Evolutionary conservation across 2,888 invertebrate genomes (phyloP).

Genomic region (Drosophila tripunctata): DNA sequence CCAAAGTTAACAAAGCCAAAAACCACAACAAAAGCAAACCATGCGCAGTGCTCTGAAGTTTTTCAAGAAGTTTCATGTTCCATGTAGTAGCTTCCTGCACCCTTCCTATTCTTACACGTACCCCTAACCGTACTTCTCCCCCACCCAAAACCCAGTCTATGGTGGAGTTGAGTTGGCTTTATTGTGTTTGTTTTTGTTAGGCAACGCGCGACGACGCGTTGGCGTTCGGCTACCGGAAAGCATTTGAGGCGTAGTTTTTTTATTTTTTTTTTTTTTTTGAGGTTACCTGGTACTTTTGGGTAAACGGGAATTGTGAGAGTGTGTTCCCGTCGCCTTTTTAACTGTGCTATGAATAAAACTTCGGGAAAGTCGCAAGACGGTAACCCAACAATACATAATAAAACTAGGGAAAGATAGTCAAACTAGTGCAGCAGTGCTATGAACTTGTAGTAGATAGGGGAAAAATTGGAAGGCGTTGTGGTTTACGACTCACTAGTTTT

Average conservation of each 20-base stretch:
- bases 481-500: neutral
- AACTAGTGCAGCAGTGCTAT: slow-evolving; percentile 69
- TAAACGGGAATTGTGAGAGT: slow-evolving; percentile 45
- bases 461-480: neutral
- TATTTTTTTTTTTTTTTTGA: slow-evolving; percentile 45
- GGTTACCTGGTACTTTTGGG: slow-evolving; percentile 59
- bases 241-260: slow-evolving; percentile 67
- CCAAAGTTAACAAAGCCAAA: slow-evolving; percentile 77
- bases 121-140: neutral
- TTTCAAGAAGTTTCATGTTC: slow-evolving; percentile 66
- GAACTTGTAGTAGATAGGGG: neutral
- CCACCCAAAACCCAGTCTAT: too few relatives aligned
- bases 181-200: slow-evolving; percentile 53
- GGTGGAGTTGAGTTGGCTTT: slow-evolving; percentile 6
- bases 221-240: slow-evolving; percentile 53
- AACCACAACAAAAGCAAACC: slow-evolving; percentile 78
- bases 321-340: slow-evolving; percentile 23
- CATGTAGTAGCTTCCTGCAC: slow-evolving; percentile 18
- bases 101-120: neutral
- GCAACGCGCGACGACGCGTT: slow-evolving; percentile 21
- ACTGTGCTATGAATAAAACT: slow-evolving; percentile 49
- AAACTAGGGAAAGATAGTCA: slow-evolving; percentile 39
- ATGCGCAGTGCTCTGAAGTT: slow-evolving; percentile 71
- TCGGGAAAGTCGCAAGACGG: neutral
- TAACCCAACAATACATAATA: slow-evolving; percentile 5